These are phyloP conservation scores for Oceanodroma leucorhoa DNA, from an alignment of 2,797 vertebrate genomes.

Conservation along the genomic window DNA sequence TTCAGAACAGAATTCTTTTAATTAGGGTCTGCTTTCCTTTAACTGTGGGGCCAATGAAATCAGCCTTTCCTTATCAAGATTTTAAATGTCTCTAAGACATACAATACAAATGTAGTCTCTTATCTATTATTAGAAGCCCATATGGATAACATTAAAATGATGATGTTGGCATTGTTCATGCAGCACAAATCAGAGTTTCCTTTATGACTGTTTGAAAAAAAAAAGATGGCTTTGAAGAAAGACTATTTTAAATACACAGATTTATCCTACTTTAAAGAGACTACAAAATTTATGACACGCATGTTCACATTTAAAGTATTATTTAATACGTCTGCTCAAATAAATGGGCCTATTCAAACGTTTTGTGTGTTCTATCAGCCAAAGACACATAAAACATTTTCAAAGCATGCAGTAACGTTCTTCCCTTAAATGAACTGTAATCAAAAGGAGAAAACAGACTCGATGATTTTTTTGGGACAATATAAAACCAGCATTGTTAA, in stretches of 20 bases:
- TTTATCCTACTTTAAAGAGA: slow-evolving; percentile 75
- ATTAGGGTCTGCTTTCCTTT: slow-evolving; percentile 84
- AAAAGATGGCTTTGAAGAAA: slow-evolving; percentile 74
- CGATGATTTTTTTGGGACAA: slow-evolving; percentile 34
- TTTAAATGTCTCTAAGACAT: slow-evolving; percentile 81
- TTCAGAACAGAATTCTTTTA: slow-evolving; percentile 85
- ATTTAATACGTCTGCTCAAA: slow-evolving; percentile 75
- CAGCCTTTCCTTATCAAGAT: slow-evolving; percentile 78
- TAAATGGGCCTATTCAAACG: slow-evolving; percentile 75
- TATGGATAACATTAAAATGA: slow-evolving; percentile 94
- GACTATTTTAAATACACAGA: slow-evolving; percentile 73
- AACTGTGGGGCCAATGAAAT: slow-evolving; percentile 79
- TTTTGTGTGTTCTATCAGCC: slow-evolving; percentile 74
- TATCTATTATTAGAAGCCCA: slow-evolving; percentile 85
- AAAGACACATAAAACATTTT: slow-evolving; percentile 74
- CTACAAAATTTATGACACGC: slow-evolving; percentile 72
- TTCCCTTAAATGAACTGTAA: slow-evolving; percentile 72
- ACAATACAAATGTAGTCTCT: slow-evolving; percentile 80
- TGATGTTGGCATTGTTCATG: slow-evolving; percentile 80
- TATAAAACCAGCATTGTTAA: slow-evolving; percentile 68
- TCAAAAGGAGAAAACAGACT: slow-evolving; percentile 72
- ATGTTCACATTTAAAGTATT: slow-evolving; percentile 78
- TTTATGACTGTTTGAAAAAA: slow-evolving; percentile 62
- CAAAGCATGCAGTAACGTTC: slow-evolving; percentile 63
- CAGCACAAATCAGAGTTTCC: slow-evolving; percentile 73